These are phyloP conservation scores for Mamestra brassicae DNA, from an alignment of 2,888 invertebrate genomes.

Conservation along the genomic window DNA sequence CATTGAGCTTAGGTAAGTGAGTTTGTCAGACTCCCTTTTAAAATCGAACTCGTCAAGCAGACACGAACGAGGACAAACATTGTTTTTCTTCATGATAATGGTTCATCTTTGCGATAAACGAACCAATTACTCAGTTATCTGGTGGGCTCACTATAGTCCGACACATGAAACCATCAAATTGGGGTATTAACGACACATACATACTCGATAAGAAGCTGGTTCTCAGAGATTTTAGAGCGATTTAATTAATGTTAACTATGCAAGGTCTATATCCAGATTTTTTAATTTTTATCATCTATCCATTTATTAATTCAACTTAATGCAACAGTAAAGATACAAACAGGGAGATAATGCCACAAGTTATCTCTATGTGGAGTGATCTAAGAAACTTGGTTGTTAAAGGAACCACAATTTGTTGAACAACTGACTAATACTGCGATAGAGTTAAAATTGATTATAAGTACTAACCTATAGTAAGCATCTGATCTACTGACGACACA, in stretches of 20 bases:
- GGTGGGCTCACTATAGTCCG: not conserved
- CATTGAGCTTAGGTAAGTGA: conserved; percentile 88
- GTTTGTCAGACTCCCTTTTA: not conserved
- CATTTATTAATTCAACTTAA: not conserved
- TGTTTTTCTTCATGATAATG: not conserved
- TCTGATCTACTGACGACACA: too few species aligned
- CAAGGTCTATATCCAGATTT: too few species aligned
- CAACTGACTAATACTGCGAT: too few species aligned
- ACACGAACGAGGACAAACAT: not conserved
- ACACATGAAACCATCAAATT: not conserved
- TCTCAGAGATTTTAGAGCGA: not conserved
- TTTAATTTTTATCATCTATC: not conserved
- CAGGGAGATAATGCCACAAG: too few species aligned
- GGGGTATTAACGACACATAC: not conserved
- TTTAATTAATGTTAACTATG: not conserved
- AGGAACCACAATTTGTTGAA: too few species aligned
- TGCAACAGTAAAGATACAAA: too few species aligned
- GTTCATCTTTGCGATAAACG: not conserved
- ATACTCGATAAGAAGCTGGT: not conserved
- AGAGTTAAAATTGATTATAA: too few species aligned
- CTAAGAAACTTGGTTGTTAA: too few species aligned
- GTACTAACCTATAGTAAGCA: too few species aligned
- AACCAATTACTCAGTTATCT: not conserved
- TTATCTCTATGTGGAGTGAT: too few species aligned
- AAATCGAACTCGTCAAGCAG: not conserved